Percentiles rank a stretch among this genome's conserved stretches.
Conservation (phyloP, 2,888 invertebrate species). For the Torymus auratus region DNA sequence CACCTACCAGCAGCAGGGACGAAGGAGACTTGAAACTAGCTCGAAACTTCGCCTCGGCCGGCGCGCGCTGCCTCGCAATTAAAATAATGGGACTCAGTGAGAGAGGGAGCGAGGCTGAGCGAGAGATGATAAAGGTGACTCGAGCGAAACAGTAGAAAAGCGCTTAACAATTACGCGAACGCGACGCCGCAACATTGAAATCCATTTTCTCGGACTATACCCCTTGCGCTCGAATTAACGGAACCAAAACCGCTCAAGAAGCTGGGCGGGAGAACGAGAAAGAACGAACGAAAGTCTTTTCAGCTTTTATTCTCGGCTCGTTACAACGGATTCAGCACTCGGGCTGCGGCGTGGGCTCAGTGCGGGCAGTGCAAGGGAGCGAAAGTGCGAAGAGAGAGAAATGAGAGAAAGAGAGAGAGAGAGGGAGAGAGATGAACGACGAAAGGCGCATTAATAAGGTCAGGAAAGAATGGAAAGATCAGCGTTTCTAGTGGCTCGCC, state of each 20-base stretch:
- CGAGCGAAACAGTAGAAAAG: constrained; percentile 44
- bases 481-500: constrained; percentile 39
- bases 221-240: constrained; percentile 41
- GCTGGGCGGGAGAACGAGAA: too few relatives aligned
- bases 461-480: constrained; percentile 49
- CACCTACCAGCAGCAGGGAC: constrained; percentile 1
- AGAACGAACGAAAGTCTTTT: constrained; percentile 10
- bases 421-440: not conserved
- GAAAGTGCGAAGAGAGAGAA: not conserved
- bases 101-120: too few relatives aligned
- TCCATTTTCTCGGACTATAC: constrained; percentile 39
- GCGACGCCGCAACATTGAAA: constrained; percentile 39
- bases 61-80: constrained; percentile 41
- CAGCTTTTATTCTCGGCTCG: constrained; percentile 2
- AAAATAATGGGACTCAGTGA: constrained; percentile 47
- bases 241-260: constrained; percentile 2
- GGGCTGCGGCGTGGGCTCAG: not conserved
- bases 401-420: not conserved
- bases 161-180: constrained; percentile 39
- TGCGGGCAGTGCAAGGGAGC: too few relatives aligned
- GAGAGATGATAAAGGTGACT: constrained; percentile 46
- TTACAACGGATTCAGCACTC: constrained; percentile 42
- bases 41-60: constrained; percentile 24
- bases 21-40: constrained; percentile 31
- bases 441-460: constrained; percentile 35